Percentiles rank a stretch among this genome's conserved stretches.
Evolutionary conservation across 2,797 vertebrate species (phyloP).

Genomic region (Buceros bicornis): DNA sequence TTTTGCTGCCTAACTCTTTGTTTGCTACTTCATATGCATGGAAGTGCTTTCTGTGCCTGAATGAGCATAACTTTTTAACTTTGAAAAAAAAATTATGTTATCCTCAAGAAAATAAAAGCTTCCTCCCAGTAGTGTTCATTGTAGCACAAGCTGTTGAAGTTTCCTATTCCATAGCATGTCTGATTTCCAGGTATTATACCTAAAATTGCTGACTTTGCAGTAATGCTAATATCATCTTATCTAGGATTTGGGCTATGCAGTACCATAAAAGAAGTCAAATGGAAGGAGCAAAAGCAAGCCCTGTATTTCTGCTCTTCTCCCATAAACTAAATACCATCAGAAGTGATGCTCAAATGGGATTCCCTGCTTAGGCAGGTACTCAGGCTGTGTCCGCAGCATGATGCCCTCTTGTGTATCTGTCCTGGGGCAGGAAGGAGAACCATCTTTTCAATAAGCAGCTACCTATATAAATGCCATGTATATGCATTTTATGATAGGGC

Average conservation of each 20-base stretch:
- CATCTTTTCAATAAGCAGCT: background rate
- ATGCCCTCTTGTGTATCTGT: background rate
- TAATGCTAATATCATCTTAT: background rate
- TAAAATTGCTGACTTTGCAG: slow-evolving; percentile 39
- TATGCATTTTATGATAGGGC: background rate
- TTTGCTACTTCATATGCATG: background rate
- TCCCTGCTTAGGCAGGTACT: background rate
- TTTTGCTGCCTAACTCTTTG: background rate
- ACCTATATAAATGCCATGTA: background rate
- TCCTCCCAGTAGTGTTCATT: slow-evolving; percentile 3
- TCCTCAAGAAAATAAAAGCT: slow-evolving; percentile 37
- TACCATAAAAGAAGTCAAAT: background rate
- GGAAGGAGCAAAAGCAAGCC: background rate
- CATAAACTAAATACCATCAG: background rate
- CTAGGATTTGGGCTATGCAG: slow-evolving; percentile 17
- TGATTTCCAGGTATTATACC: slow-evolving; percentile 62
- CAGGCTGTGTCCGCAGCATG: accelerated
- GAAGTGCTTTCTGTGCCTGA: background rate
- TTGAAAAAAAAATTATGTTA: background rate
- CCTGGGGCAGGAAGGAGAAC: background rate
- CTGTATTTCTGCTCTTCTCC: background rate
- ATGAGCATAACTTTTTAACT: slow-evolving; percentile 11
- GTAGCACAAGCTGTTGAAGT: background rate
- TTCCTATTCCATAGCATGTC: slow-evolving; percentile 36
- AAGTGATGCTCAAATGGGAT: background rate